These are phyloP conservation scores for Apamea monoglypha DNA, from an alignment of 2,888 invertebrate species.

Conservation along the genomic window DNA sequence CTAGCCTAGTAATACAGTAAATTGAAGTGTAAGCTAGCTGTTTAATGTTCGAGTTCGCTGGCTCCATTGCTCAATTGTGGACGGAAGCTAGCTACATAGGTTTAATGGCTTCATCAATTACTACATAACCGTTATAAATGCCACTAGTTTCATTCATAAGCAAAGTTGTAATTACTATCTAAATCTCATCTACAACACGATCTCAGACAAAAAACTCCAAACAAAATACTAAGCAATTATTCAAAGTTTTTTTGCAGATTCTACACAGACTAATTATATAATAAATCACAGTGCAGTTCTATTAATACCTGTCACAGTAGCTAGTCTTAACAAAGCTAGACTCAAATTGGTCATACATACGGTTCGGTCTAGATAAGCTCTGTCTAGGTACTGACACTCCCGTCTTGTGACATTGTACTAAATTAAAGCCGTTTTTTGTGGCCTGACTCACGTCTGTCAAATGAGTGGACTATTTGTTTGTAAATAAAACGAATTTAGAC, in stretches of 20 bases:
- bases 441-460: conserved; percentile 22
- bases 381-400: conserved; percentile 32
- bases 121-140: conserved; percentile 15
- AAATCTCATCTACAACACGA: conserved; percentile 15
- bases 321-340: conserved; percentile 22
- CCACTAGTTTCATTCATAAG: conserved; percentile 35
- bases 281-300: background rate
- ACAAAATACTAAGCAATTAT: background rate
- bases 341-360: conserved; percentile 40
- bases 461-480: conserved; percentile 38
- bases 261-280: background rate
- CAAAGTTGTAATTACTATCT: conserved; percentile 1
- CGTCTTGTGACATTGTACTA: conserved; percentile 55
- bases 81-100: conserved; percentile 30
- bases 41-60: conserved; percentile 2
- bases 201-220: background rate
- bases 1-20: conserved; percentile 15
- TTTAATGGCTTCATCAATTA: conserved; percentile 27
- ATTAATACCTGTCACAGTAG: conserved; percentile 34
- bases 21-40: conserved; percentile 10
- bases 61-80: conserved; percentile 26
- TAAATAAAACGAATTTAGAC: conserved; percentile 33
- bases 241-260: conserved; percentile 23
- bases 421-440: conserved; percentile 39
- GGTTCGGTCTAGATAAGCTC: conserved; percentile 28